Percentiles rank a stretch among this genome's conserved stretches.
These are phyloP conservation scores for Bubo bubo DNA, from an alignment of 2,113 vertebrate species.

Conservation along the genomic window DNA sequence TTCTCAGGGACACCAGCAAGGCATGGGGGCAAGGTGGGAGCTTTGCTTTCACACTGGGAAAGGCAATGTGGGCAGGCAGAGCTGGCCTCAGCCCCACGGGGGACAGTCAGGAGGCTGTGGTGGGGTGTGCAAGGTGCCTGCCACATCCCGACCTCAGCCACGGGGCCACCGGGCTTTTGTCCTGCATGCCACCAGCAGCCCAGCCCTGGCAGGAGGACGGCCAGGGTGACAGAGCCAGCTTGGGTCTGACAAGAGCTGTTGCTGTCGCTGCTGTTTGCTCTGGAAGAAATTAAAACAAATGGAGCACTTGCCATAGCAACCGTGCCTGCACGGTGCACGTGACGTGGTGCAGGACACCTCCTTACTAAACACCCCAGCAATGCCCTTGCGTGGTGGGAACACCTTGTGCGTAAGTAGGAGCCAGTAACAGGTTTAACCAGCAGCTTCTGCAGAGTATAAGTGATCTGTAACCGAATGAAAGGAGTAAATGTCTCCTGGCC, in stretches of 20 bases:
- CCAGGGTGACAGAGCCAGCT: neutral
- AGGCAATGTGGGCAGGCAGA: neutral
- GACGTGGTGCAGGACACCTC: neutral
- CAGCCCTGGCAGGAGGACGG: neutral
- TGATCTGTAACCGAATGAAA: neutral
- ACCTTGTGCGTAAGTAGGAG: neutral
- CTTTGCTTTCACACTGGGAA: neutral
- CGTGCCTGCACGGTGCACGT: neutral
- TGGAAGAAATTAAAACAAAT: conserved; percentile 47
- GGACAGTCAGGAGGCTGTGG: neutral
- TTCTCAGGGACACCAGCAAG: neutral
- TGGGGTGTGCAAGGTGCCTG: neutral
- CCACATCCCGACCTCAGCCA: neutral
- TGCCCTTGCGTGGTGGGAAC: neutral
- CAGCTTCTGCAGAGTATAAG: neutral
- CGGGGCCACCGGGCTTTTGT: neutral
- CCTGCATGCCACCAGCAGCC: neutral
- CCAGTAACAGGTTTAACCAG: conserved; percentile 15
- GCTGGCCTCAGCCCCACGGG: neutral
- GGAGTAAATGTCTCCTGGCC: neutral
- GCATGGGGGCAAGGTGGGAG: neutral
- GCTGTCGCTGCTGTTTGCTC: conserved; percentile 26
- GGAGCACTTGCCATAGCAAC: conserved; percentile 33
- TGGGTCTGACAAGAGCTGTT: neutral
- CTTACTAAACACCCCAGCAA: neutral